These are phyloP conservation scores for Trogon melanurus DNA, from an alignment of 2,113 vertebrate species.

Conservation along the genomic window DNA sequence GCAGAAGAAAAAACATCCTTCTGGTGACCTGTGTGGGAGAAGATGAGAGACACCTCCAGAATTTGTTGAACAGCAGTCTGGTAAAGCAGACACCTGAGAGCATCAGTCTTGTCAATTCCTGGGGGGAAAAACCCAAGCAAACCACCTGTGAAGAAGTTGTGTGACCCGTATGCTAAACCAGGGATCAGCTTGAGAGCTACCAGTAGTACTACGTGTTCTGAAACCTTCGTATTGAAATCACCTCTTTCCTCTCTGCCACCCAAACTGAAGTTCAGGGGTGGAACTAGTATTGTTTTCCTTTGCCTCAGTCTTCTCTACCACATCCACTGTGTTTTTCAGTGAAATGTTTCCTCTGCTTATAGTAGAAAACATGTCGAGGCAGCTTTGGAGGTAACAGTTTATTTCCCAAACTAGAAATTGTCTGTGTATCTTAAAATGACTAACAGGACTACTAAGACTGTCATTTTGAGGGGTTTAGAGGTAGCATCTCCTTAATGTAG, in stretches of 20 bases:
- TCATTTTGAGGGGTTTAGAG: neutral
- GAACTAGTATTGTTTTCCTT: neutral
- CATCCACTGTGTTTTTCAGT: neutral
- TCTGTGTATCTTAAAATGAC: neutral
- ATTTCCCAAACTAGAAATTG: neutral
- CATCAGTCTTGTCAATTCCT: neutral
- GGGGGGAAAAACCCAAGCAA: neutral
- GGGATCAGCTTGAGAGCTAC: neutral
- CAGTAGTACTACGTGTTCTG: neutral
- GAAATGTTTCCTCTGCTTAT: neutral
- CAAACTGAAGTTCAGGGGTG: neutral
- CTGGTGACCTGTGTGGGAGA: neutral
- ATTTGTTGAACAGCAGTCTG: neutral
- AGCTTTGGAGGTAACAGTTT: neutral
- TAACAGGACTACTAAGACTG: neutral
- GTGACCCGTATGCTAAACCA: neutral
- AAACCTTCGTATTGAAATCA: neutral
- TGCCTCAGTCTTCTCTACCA: neutral
- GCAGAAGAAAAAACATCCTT: slow-evolving; percentile 43
- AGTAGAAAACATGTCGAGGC: neutral
- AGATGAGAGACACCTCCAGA: neutral
- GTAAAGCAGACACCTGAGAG: neutral
- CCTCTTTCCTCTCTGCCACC: neutral
- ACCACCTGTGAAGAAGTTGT: neutral
- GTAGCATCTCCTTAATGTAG: neutral